Base-by-base conservation (phyloP, 2,113 vertebrate species). In the Formicarius rufipectus region DNA sequence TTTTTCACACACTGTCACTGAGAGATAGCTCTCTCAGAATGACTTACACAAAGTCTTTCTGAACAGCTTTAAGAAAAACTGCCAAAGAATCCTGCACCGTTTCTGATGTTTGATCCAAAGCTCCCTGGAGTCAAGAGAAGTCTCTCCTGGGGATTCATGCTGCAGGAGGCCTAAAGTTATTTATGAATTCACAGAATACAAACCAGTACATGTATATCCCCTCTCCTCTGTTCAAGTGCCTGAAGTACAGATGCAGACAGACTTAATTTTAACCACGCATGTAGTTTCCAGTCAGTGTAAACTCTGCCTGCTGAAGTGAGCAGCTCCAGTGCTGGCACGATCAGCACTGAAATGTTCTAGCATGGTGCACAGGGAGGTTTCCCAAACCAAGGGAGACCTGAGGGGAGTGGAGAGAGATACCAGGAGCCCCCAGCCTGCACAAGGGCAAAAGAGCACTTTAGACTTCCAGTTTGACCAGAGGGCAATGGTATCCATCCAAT, bases 151-250 rank as follows among this genome's bases (percentile, higher is more conserved):
- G 44, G 64, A 82, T n/a, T 68, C 47, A 81, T 39, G 56, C 6
- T 78, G 33, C 50, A 62, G 27, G 27, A 67, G 55, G 39, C 31
- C 31, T 40, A 10, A 76, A 85, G 7, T 24, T 62, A 78, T 47
- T 78, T 67, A 47, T 30, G 66, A 69, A 80, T 69, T 93, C 64
- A 66, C 4, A 87, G 59, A 53, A 67, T 16, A 72, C 12, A 50
- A 53, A 74, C 3, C 31, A 72, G 23, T 9, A 87, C 74, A 67
- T 12, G 14, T 18, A 10, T 25, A 62, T 66, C 6, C 7, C 33
- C 23, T 78, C 0, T 0, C 30, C 33, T 72, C 12, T 27, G 44
- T 39, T 82, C 6, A 56, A 60, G 30, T 30, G 14, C 20, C 42
- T 75, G 50, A 72, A 39, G 13, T 17, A 60, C 1, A 79, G 63